phyloP scores from a whole-genome alignment of 1,140 invertebrate genomes.

The Bombus difficillimus region DNA sequence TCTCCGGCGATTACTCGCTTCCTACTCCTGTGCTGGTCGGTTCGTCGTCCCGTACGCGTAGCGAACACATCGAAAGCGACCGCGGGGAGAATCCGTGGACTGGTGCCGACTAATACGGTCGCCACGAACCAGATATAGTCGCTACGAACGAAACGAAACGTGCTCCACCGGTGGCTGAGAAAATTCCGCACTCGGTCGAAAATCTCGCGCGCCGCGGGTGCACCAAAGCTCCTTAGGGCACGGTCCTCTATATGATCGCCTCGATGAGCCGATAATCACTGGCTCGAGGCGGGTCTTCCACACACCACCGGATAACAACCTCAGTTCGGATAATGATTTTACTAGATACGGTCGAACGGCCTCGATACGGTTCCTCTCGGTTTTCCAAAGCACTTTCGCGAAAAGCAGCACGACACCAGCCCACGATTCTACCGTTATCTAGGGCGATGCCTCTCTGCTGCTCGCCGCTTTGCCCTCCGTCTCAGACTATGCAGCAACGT shows the following conservation, averaged over 20 bases:
- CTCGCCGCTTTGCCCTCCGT: slow-evolving; percentile 68
- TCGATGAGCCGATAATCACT: slow-evolving; percentile 22
- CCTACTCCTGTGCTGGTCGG: slow-evolving; percentile 59
- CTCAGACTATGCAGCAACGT: slow-evolving; percentile 22
- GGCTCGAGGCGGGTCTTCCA: slow-evolving; percentile 25
- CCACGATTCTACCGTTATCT: slow-evolving; percentile 81
- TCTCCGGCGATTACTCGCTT: slow-evolving; percentile 65
- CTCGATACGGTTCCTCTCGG: slow-evolving; percentile 24
- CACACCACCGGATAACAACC: slow-evolving; percentile 15
- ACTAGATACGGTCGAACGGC: not conserved
- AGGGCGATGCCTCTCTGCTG: slow-evolving; percentile 79
- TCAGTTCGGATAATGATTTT: not conserved
- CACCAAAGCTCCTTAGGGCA: slow-evolving; percentile 38
- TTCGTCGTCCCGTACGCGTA: slow-evolving; percentile 67
- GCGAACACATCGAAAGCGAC: slow-evolving; percentile 67
- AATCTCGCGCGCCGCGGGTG: slow-evolving; percentile 39
- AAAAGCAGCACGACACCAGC: slow-evolving; percentile 61
- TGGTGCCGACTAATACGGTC: not conserved
- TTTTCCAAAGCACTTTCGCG: slow-evolving; percentile 55
- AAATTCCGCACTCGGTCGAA: slow-evolving; percentile 26
- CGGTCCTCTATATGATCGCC: slow-evolving; percentile 43
- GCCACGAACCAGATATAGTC: slow-evolving; percentile 1
- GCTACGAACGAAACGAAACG: slow-evolving; percentile 30
- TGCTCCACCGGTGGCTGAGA: slow-evolving; percentile 25
- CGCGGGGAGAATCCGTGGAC: slow-evolving; percentile 44